These are phyloP conservation scores for Hormaphis cornu DNA, from an alignment of 1,140 invertebrate genomes.

Conservation along the genomic window DNA sequence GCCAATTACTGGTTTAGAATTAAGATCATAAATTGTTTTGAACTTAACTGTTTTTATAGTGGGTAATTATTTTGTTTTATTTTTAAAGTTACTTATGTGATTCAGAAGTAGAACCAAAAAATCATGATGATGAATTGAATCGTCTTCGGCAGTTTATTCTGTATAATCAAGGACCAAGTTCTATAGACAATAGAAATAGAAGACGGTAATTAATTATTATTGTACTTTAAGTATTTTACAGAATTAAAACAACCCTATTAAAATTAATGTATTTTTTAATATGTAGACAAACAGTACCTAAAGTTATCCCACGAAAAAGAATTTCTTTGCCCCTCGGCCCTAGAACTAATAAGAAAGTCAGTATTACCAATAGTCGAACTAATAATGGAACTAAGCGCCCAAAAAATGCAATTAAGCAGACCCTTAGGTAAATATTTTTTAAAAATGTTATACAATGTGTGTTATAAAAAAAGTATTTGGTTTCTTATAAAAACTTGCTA, in stretches of 20 bases:
- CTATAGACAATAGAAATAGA: background rate
- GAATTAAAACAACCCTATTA: background rate
- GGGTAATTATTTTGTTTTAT: background rate
- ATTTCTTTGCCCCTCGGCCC: too few relatives aligned
- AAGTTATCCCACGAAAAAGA: too few relatives aligned
- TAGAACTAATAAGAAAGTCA: too few relatives aligned
- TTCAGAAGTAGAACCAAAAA: constrained; percentile 4
- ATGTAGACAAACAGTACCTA: background rate
- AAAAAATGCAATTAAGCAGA: too few relatives aligned
- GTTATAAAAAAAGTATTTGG: too few relatives aligned
- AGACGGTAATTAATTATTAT: constrained; percentile 10
- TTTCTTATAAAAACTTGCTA: too few relatives aligned
- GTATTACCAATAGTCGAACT: too few relatives aligned
- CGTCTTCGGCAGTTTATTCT: constrained; percentile 19
- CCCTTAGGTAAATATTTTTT: too few relatives aligned
- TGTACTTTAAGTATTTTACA: background rate
- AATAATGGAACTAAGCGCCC: too few relatives aligned
- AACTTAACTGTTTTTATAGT: background rate
- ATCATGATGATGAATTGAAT: constrained; percentile 20
- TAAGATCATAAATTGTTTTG: background rate
- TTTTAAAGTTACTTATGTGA: constrained; percentile 19
- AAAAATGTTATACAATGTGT: too few relatives aligned
- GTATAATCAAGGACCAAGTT: constrained; percentile 1
- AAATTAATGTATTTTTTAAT: background rate
- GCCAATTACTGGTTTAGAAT: too few relatives aligned